Percentiles rank a stretch among this genome's conserved stretches.
Evolutionary conservation across 2,113 vertebrate genomes (phyloP).

Genomic region (Cinclus mexicanus): DNA sequence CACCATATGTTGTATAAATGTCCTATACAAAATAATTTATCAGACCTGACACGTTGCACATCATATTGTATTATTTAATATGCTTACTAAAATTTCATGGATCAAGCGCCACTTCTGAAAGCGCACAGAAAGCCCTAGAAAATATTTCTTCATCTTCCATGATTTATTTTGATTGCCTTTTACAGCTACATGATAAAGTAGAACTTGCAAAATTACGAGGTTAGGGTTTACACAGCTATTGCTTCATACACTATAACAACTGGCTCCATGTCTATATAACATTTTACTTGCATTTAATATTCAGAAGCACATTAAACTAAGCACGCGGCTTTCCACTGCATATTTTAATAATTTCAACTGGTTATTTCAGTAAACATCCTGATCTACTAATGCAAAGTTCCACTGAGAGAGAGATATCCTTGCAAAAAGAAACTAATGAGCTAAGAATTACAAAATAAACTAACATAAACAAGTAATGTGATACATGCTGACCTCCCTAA

Average conservation of each 20-base stretch:
- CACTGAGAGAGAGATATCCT: neutral
- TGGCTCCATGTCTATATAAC: slow-evolving; percentile 40
- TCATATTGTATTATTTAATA: slow-evolving; percentile 83
- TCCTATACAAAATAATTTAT: slow-evolving; percentile 79
- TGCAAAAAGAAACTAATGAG: neutral
- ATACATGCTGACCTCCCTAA: neutral
- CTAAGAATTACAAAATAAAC: slow-evolving; percentile 8
- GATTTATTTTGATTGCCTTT: slow-evolving; percentile 82
- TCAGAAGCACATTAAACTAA: slow-evolving; percentile 59
- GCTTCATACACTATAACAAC: slow-evolving; percentile 73
- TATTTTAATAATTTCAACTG: slow-evolving; percentile 68
- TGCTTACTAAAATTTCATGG: slow-evolving; percentile 81
- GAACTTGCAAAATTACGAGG: slow-evolving; percentile 74
- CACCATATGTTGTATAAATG: slow-evolving; percentile 78
- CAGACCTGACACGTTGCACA: slow-evolving; percentile 75
- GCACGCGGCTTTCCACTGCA: slow-evolving; percentile 41
- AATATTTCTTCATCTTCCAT: slow-evolving; percentile 77
- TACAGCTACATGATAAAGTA: slow-evolving; percentile 75
- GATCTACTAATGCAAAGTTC: slow-evolving; percentile 6
- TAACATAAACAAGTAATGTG: neutral
- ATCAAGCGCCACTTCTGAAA: slow-evolving; percentile 73
- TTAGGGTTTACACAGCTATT: slow-evolving; percentile 71
- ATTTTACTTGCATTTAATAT: slow-evolving; percentile 70
- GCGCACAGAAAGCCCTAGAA: slow-evolving; percentile 67
- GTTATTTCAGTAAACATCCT: slow-evolving; percentile 47